phyloP scores from a whole-genome alignment of 2,797 vertebrate genomes.

The Triplophysa bombifrons region DNA sequence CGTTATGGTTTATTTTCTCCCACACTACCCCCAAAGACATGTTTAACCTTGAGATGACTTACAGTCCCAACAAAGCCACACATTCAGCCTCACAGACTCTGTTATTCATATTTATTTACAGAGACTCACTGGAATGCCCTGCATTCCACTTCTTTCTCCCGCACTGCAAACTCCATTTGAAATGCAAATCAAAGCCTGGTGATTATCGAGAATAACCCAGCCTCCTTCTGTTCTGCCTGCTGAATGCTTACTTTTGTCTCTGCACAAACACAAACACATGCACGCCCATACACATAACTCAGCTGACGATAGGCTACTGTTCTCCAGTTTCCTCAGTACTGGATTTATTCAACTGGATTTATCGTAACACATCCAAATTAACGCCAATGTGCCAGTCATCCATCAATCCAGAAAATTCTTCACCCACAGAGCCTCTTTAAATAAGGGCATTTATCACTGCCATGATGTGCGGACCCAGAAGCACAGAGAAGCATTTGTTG shows the following conservation, averaged over 20 bases:
- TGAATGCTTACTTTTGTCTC: constrained; percentile 22
- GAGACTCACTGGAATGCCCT: constrained; percentile 1
- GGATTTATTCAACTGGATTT: constrained; percentile 13
- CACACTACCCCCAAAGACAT: constrained; percentile 35
- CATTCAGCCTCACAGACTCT: neutral
- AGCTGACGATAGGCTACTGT: constrained; percentile 9
- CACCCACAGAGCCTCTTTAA: constrained; percentile 29
- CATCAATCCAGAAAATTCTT: constrained; percentile 46
- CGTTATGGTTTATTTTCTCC: constrained; percentile 29
- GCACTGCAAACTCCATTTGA: constrained; percentile 55
- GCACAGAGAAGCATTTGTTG: constrained; percentile 24
- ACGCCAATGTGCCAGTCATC: constrained; percentile 34
- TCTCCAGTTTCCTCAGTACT: constrained; percentile 25
- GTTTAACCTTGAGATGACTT: constrained; percentile 52
- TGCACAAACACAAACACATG: constrained; percentile 41
- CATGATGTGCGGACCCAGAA: neutral
- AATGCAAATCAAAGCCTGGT: constrained; percentile 51
- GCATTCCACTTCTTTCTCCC: constrained; percentile 27
- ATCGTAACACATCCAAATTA: constrained; percentile 41
- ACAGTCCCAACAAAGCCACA: constrained; percentile 3
- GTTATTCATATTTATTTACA: neutral
- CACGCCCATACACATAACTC: constrained; percentile 25
- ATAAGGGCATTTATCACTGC: constrained; percentile 43
- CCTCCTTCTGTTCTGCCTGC: constrained; percentile 33
- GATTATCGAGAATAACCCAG: constrained; percentile 42